Percentiles rank a stretch among this genome's conserved stretches.
Conservation (phyloP, 1,140 invertebrate genomes). For the Potamilus streckersoni region DNA sequence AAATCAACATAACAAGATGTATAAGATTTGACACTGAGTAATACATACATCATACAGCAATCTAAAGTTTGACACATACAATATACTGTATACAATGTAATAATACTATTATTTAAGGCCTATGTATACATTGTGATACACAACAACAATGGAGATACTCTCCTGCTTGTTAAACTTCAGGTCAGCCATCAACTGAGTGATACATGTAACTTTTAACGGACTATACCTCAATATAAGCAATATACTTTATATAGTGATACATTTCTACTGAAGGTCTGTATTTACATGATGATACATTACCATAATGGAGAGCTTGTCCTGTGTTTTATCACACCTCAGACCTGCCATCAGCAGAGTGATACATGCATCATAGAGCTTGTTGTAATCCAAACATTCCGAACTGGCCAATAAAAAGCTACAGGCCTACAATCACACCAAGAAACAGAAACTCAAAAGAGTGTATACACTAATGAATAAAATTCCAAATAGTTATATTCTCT, state of each 20-base stretch:
- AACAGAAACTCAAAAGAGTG: background rate
- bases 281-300: constrained; percentile 35
- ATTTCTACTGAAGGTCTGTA: too few species aligned
- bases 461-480: too few species aligned
- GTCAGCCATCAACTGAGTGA: constrained; percentile 75
- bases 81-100: too few species aligned
- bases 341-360: constrained; percentile 77
- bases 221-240: constrained; percentile 80
- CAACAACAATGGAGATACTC: constrained; percentile 62
- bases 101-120: too few species aligned
- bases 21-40: constrained; percentile 70
- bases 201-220: constrained; percentile 84
- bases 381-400: constrained; percentile 90
- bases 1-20: too few species aligned
- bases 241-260: too few species aligned
- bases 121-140: too few species aligned
- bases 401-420: constrained; percentile 93
- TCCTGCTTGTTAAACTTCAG: constrained; percentile 59
- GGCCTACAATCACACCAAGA: constrained; percentile 70
- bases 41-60: constrained; percentile 87
- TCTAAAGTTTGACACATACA: constrained; percentile 79
- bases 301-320: constrained; percentile 59
- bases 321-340: constrained; percentile 63
- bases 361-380: constrained; percentile 85
- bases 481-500: too few species aligned